Conservation (phyloP, 2,797 vertebrate species). For the Falco rusticolus region DNA sequence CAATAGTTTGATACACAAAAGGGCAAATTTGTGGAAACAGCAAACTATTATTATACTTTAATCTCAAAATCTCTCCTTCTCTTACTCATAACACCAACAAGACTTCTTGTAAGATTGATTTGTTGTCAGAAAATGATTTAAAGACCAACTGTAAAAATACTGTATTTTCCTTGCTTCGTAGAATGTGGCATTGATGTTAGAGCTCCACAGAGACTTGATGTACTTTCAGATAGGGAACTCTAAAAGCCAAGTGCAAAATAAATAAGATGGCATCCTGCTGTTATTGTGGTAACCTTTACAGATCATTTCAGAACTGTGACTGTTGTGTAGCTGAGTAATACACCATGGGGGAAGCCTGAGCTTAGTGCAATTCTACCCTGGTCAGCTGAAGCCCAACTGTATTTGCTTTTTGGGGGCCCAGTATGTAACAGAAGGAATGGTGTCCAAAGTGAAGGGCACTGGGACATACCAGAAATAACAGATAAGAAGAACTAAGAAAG, state of each 20-base stretch:
- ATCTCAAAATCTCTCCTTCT: constrained; percentile 14
- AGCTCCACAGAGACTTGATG: constrained; percentile 40
- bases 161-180: constrained; percentile 14
- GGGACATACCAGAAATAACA: neutral
- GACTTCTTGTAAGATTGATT: constrained; percentile 43
- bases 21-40: neutral
- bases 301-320: neutral
- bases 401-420: neutral
- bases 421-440: neutral
- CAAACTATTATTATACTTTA: constrained; percentile 17
- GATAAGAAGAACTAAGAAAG: neutral
- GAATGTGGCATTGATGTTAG: constrained; percentile 38
- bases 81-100: constrained; percentile 18
- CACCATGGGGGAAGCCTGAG: neutral
- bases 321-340: neutral
- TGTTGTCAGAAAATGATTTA: constrained; percentile 56
- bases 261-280: constrained; percentile 24
- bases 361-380: neutral
- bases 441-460: neutral
- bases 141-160: constrained; percentile 37
- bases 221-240: constrained; percentile 26
- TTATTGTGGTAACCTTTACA: constrained; percentile 41
- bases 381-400: neutral
- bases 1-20: neutral
- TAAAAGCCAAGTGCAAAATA: constrained; percentile 46